Conservation (phyloP, 1,140 invertebrate species). For the Ceratosolen fusciceps region DNA sequence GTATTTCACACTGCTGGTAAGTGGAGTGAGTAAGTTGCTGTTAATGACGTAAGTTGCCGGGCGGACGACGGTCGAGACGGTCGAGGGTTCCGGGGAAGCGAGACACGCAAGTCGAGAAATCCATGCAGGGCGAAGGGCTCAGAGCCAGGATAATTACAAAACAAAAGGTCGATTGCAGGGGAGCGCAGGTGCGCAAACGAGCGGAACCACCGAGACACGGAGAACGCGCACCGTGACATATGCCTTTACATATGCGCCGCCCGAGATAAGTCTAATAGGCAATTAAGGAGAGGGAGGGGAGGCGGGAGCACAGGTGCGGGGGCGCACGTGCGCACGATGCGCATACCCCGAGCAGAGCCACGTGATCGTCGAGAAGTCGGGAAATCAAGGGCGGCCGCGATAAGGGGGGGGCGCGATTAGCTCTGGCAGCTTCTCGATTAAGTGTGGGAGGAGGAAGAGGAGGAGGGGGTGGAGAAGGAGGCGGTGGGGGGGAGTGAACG, state of each 20-base stretch:
- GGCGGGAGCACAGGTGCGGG: neutral
- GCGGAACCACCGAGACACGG: neutral
- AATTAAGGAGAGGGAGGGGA: slow-evolving; percentile 13
- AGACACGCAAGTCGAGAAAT: neutral
- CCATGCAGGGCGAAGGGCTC: neutral
- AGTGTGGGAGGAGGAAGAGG: no score
- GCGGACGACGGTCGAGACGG: no score
- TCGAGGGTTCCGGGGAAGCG: neutral
- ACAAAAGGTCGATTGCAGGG: neutral
- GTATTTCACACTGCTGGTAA: neutral
- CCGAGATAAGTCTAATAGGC: slow-evolving; percentile 6
- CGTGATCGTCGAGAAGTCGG: no score
- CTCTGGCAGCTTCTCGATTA: no score
- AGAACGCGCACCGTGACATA: slow-evolving; percentile 15
- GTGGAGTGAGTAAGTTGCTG: neutral
- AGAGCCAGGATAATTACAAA: neutral
- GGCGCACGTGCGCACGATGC: neutral
- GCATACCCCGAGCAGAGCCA: neutral
- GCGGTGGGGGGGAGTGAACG: no score
- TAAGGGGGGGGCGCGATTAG: no score
- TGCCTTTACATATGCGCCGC: slow-evolving; percentile 36
- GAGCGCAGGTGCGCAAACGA: neutral
- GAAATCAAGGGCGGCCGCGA: no score
- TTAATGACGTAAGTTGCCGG: neutral
- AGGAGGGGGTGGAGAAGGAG: no score